phyloP scores from a whole-genome alignment of 2,113 vertebrate species.

The Engystomops pustulosus region DNA sequence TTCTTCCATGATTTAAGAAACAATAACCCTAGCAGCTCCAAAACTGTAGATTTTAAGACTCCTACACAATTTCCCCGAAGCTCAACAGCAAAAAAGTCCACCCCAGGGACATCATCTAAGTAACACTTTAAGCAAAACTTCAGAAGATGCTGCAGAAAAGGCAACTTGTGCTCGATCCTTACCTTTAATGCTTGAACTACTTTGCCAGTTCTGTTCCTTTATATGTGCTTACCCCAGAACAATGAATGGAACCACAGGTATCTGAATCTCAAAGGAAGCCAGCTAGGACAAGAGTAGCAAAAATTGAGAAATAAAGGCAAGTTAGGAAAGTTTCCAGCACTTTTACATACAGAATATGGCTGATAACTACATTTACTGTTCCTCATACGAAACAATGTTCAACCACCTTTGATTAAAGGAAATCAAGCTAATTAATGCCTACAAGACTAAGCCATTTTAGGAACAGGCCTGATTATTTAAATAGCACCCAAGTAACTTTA shows the following conservation, averaged over 20 bases:
- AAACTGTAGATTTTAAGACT: not conserved
- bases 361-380: not conserved
- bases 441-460: no score
- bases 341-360: not conserved
- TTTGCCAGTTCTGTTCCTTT: slow-evolving; percentile 3
- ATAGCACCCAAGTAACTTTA: no score
- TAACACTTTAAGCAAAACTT: slow-evolving; percentile 3
- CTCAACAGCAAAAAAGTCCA: not conserved
- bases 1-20: not conserved
- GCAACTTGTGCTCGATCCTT: slow-evolving; percentile 9
- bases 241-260: slow-evolving; percentile 20
- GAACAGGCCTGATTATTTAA: no score
- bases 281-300: not conserved
- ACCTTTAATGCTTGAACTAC: not conserved
- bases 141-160: not conserved
- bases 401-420: no score
- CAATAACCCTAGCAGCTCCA: not conserved
- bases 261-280: slow-evolving; percentile 21
- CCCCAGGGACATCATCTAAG: not conserved
- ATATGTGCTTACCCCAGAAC: not conserved
- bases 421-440: no score
- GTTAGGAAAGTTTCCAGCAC: not conserved
- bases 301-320: not conserved
- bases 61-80: not conserved
- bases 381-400: not conserved